These are phyloP conservation scores for Sebastes minor DNA, from an alignment of 2,797 vertebrate species.

Conservation along the genomic window DNA sequence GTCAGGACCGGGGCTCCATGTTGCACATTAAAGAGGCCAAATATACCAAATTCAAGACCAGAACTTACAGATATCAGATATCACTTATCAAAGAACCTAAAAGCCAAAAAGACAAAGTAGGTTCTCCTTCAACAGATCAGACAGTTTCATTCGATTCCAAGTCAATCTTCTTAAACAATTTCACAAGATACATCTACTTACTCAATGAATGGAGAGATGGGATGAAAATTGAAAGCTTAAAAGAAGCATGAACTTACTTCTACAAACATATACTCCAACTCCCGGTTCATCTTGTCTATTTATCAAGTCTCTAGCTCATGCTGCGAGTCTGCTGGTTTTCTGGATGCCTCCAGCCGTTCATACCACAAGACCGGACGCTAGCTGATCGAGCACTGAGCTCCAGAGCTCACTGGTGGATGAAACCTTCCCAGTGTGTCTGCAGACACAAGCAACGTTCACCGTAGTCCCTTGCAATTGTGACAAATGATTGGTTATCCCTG, in stretches of 20 bases:
- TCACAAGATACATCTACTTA: background rate
- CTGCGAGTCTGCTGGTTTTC: constrained; percentile 49
- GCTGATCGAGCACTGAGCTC: constrained; percentile 48
- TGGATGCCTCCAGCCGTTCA: constrained; percentile 38
- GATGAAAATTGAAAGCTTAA: background rate
- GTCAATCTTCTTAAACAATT: background rate
- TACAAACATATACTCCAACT: constrained; percentile 86
- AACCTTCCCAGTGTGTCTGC: constrained; percentile 69
- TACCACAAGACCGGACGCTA: constrained; percentile 48
- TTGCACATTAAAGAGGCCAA: background rate
- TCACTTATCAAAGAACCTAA: background rate
- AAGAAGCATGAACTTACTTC: constrained; percentile 83
- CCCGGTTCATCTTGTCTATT: constrained; percentile 78
- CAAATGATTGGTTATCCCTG: constrained; percentile 55
- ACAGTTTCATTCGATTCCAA: background rate
- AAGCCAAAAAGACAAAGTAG: background rate
- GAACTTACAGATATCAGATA: background rate
- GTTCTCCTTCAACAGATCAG: background rate
- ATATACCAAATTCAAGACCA: background rate
- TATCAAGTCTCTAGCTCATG: constrained; percentile 66
- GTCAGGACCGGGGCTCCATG: constrained; percentile 22
- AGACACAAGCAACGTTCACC: constrained; percentile 44
- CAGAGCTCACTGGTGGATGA: constrained; percentile 42
- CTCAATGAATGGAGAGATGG: background rate
- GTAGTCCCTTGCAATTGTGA: constrained; percentile 3